Evolutionary conservation across 2,113 vertebrate genomes (phyloP), one percentile per base, ranked within the genome.

Genomic region (Galemys pyrenaicus): DNA sequence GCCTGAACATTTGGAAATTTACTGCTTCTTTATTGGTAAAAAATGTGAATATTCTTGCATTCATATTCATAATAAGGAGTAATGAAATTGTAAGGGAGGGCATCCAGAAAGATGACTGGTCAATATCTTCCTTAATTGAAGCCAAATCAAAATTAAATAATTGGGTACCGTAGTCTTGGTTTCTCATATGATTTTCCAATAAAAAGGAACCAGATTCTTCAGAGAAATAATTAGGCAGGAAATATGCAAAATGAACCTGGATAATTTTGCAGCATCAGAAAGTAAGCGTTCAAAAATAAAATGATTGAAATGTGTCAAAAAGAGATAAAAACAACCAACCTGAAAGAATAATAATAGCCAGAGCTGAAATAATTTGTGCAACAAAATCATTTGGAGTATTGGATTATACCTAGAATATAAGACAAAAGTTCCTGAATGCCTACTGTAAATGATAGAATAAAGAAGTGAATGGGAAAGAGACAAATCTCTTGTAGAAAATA

Each of bases 21-120:
- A 79, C 84, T 89, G 79, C 5, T 26, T 86, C 64, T 87, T 83
- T 39, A 54, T 58, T 90, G 35, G 41, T 58, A 87, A 78, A n/a
- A 88, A 93, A n/a, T 58, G 35, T 56, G 19, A 16, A 19, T 64
- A 32, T 87, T n/a, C 16, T 73, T 75, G 2, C 87, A n/a, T 68
- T 94, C 26, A 5, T 78, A 60, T 41, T 70, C 20, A 64, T 93
- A 60, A 51, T 37, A 79, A 58, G 0, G 32, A 87, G 9, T n/a
- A 22, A 35, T 51, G 51, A 51, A 30, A 16, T 62, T 30, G 11
- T 68, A 85, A 79, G 30, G 19, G 44, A 70, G 10, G 22, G 6
- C 39, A 75, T 68, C 54, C 22, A 65, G 24, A 58, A 73, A 81
- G n/a, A 68, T 68, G 46, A 39, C 17, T 37, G 81, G n/a, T n/a